A percentile compares a stretch with the other conserved stretches of the same genome.
Conservation (phyloP, 2,888 invertebrate genomes). For the Drosophila phalerata region DNA sequence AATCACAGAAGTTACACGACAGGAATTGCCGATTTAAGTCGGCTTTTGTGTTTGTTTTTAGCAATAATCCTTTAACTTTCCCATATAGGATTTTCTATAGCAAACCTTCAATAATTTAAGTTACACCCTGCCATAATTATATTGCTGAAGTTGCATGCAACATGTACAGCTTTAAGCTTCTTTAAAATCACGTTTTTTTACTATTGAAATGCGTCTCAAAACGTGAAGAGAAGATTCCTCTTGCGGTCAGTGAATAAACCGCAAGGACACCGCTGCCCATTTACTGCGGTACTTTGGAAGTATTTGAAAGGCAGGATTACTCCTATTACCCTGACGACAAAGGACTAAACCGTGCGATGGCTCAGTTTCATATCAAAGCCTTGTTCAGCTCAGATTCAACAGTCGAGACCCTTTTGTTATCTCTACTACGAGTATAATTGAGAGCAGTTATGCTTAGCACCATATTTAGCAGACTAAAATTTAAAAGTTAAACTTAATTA, state of each 20-base stretch:
- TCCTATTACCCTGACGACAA: slow-evolving; percentile 28
- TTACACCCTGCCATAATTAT: not conserved
- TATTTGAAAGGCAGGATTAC: slow-evolving; percentile 24
- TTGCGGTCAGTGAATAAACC: slow-evolving; percentile 48
- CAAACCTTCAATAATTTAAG: slow-evolving; percentile 10
- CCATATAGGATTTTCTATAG: too few species aligned
- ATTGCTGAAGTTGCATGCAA: not conserved
- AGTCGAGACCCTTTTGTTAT: slow-evolving; percentile 1
- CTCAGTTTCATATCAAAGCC: slow-evolving; percentile 16
- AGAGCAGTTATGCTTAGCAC: not conserved
- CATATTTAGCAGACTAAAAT: too few species aligned
- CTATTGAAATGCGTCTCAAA: not conserved
- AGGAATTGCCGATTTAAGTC: slow-evolving; percentile 64
- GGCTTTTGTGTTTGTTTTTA: slow-evolving; percentile 18
- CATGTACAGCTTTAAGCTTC: slow-evolving; percentile 2
- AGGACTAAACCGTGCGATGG: not conserved
- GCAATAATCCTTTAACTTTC: not conserved
- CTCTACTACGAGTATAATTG: not conserved
- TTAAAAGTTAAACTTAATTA: too few species aligned
- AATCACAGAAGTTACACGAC: slow-evolving; percentile 24
- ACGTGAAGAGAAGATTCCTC: not conserved
- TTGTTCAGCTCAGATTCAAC: not conserved
- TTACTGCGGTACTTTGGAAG: slow-evolving; percentile 14
- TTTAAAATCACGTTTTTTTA: slow-evolving; percentile 9
- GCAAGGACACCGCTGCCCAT: slow-evolving; percentile 21